Percentiles rank a stretch among this genome's conserved stretches.
Conservation (phyloP, 2,113 vertebrate genomes). For the Nyctereutes procyonoides region DNA sequence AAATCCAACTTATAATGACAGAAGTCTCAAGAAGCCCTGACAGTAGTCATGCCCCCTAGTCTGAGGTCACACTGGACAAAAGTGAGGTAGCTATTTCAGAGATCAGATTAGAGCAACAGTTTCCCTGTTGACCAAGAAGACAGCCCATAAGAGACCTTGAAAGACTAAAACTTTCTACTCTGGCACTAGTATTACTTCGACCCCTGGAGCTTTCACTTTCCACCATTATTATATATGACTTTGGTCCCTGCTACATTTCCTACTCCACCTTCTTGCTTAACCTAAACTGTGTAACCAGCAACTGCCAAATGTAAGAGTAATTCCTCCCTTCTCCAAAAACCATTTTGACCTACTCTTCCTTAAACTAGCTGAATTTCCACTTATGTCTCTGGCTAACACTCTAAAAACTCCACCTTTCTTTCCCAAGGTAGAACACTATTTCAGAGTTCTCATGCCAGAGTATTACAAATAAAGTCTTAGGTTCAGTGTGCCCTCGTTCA, state of each 20-base stretch:
- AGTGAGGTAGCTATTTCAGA: neutral
- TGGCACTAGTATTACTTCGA: neutral
- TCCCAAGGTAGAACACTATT: neutral
- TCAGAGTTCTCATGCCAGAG: neutral
- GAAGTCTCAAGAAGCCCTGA: neutral
- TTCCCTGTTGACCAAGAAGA: no score
- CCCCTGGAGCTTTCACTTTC: accelerated
- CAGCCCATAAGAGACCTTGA: accelerated
- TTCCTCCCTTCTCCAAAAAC: neutral
- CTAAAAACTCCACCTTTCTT: neutral
- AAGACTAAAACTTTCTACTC: neutral
- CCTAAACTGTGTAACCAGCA: neutral
- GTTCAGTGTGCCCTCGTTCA: neutral
- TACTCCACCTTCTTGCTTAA: neutral
- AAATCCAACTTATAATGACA: neutral
- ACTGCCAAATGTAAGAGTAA: neutral
- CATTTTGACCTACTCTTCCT: neutral
- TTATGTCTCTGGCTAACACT: neutral
- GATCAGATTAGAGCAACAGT: neutral
- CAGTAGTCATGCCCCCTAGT: accelerated
- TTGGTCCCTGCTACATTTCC: no score
- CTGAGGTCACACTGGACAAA: neutral
- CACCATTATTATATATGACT: neutral
- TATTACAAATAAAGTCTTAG: neutral
- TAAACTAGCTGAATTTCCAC: neutral